phyloP scores from a whole-genome alignment of 2,797 vertebrate genomes.

The Salmo trutta region DNA sequence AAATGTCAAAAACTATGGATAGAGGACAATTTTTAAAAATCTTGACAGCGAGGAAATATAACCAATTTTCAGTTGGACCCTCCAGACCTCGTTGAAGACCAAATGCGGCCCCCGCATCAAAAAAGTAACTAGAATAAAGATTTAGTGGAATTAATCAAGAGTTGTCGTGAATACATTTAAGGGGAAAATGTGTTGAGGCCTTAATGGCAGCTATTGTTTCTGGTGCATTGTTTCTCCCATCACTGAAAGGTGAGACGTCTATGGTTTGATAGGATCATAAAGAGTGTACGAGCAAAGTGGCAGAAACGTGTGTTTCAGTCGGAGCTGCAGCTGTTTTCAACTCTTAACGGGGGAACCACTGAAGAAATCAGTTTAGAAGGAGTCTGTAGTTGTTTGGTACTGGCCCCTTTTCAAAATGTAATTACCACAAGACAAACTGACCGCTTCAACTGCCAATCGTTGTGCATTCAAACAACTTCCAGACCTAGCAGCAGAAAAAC shows the following conservation, averaged over 20 bases:
- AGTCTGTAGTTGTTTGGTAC: background rate
- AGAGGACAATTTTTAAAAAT: too few relatives aligned
- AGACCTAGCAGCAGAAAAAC: background rate
- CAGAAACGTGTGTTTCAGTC: background rate
- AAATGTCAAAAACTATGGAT: too few relatives aligned
- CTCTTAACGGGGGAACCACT: background rate
- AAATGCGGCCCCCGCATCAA: too few relatives aligned
- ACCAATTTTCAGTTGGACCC: too few relatives aligned
- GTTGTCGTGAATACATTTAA: background rate
- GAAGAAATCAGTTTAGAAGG: background rate
- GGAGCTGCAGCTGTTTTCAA: background rate
- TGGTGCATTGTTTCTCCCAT: background rate
- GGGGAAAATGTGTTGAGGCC: background rate
- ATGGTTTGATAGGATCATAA: background rate
- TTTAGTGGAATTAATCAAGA: background rate
- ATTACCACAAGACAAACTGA: background rate
- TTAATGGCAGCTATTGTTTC: background rate
- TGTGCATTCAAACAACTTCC: background rate
- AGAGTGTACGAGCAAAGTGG: background rate
- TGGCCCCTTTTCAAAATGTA: background rate
- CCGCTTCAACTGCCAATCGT: background rate
- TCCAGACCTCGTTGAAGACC: too few relatives aligned
- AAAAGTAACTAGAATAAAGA: background rate
- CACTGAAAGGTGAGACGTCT: background rate
- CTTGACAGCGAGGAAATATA: too few relatives aligned